A percentile compares a stretch with the other conserved stretches of the same genome.
Conservation (phyloP, 2,888 invertebrate species). For the Cybosia mesomella region DNA sequence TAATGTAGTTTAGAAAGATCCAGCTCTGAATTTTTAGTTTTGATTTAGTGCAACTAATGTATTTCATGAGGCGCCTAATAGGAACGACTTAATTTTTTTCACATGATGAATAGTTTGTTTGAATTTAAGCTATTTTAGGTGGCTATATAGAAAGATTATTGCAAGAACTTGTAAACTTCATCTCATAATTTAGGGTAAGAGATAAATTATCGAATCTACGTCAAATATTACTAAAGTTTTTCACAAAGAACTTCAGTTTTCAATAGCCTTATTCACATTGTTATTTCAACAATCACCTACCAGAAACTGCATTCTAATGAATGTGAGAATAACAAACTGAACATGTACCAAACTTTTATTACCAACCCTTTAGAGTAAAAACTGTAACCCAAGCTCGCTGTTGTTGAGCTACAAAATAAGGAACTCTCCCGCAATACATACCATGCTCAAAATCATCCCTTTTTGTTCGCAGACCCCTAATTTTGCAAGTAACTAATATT, state of each 20-base stretch:
- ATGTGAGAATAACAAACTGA: not conserved
- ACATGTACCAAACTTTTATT: not conserved
- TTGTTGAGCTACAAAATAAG: not conserved
- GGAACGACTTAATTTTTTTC: no score
- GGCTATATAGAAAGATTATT: no score
- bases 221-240: no score
- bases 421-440: not conserved
- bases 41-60: not conserved
- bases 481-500: conserved; percentile 13
- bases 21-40: conserved; percentile 29
- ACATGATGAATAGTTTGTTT: no score
- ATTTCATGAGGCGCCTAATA: no score
- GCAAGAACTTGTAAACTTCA: no score
- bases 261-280: no score
- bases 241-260: not conserved
- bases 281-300: not conserved
- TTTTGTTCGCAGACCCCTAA: conserved; percentile 10
- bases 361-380: not conserved
- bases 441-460: conserved; percentile 15
- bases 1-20: conserved; percentile 42
- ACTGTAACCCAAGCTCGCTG: not conserved
- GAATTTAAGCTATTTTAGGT: no score
- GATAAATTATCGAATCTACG: no score
- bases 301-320: not conserved
- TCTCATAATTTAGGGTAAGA: no score